Evolutionary conservation across 2,888 invertebrate species (phyloP).

Genomic region (Nomada lathburiana): DNA sequence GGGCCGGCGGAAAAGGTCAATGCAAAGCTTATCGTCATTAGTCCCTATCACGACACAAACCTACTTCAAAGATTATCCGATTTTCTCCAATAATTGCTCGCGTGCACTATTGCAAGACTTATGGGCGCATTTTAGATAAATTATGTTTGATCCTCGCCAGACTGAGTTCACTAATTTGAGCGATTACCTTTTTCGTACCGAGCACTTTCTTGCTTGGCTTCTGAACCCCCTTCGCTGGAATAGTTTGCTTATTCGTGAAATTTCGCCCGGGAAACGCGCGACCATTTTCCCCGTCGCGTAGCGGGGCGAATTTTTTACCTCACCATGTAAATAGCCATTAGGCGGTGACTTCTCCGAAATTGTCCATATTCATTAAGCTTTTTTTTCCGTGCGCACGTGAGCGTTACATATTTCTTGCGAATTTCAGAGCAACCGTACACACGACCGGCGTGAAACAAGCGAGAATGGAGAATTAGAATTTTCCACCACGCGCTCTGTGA

Average conservation of each 20-base stretch:
- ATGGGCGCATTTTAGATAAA: constrained; percentile 41
- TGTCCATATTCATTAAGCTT: constrained; percentile 23
- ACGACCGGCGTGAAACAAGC: not conserved
- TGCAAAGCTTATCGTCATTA: constrained; percentile 27
- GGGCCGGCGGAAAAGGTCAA: constrained; percentile 5
- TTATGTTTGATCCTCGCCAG: constrained; percentile 32
- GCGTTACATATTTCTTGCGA: constrained; percentile 3
- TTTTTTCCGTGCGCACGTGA: not conserved
- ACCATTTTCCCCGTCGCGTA: not conserved
- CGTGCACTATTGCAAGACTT: constrained; percentile 39
- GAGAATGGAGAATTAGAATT: constrained; percentile 41
- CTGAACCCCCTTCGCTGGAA: not conserved
- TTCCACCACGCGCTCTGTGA: not conserved
- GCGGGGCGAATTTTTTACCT: not conserved
- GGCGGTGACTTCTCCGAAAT: constrained; percentile 1
- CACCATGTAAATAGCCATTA: constrained; percentile 8
- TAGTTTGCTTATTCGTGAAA: not conserved
- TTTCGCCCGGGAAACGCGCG: not conserved
- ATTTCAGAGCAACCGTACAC: constrained; percentile 12
- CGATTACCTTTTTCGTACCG: constrained; percentile 14
- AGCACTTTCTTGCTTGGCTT: not conserved
- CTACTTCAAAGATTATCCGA: constrained; percentile 39
- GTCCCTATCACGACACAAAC: constrained; percentile 8
- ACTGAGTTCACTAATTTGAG: constrained; percentile 13
- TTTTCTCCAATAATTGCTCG: constrained; percentile 44